Evolutionary conservation across 2,113 vertebrate species (phyloP).

Genomic region (Mesitornis unicolor): DNA sequence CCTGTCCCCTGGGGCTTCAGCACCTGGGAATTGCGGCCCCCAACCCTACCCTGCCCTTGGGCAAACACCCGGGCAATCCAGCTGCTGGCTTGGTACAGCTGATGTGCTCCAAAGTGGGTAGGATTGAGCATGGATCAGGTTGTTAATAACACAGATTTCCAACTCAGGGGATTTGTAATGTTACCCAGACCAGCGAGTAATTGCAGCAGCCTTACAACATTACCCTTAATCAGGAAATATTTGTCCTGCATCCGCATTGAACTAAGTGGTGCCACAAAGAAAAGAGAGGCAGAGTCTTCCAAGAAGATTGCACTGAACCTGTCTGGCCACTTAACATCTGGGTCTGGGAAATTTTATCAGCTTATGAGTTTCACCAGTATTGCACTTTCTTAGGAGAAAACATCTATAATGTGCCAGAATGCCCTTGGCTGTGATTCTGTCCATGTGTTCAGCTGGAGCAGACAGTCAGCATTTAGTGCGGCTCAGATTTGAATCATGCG

Average conservation of each 20-base stretch:
- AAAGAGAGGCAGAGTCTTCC: neutral
- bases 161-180: neutral
- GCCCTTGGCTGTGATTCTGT: neutral
- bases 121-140: neutral
- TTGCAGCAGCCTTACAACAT: neutral
- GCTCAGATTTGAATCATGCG: rapidly evolving
- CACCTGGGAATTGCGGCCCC: neutral
- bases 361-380: neutral
- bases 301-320: neutral
- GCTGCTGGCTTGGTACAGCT: neutral
- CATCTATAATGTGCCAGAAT: neutral
- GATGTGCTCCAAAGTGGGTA: neutral
- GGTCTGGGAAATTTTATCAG: neutral
- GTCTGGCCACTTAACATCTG: neutral
- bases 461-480: neutral
- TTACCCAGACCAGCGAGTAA: neutral
- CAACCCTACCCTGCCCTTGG: neutral
- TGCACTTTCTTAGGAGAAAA: neutral
- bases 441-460: neutral
- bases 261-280: neutral
- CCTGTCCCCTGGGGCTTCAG: neutral
- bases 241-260: neutral
- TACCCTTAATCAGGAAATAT: neutral
- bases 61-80: rapidly evolving
- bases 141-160: neutral